Evolutionary conservation across 1,140 invertebrate species (phyloP).

Genomic region (Andricus grossulariae): DNA sequence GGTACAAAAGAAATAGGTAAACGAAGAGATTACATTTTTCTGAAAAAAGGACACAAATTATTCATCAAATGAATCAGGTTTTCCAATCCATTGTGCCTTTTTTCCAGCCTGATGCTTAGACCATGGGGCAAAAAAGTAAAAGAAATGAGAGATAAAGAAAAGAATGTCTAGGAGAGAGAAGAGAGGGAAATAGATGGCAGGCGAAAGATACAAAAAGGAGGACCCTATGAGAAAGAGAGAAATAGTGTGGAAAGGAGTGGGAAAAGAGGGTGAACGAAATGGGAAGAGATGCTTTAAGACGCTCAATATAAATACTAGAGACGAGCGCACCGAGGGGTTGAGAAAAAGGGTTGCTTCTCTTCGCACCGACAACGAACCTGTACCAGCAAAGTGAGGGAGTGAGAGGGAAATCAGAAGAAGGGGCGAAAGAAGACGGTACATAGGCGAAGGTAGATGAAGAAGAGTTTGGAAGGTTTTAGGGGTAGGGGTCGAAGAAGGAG

Average conservation of each 20-base stretch:
- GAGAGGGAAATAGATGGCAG: constrained; percentile 31
- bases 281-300: constrained; percentile 74
- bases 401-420: constrained; percentile 32
- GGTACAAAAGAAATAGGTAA: too few relatives aligned
- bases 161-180: not conserved
- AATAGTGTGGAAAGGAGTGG: constrained; percentile 33
- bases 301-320: constrained; percentile 77
- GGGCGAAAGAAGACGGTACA: constrained; percentile 35
- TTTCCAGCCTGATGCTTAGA: too few relatives aligned
- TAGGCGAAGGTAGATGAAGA: constrained; percentile 34
- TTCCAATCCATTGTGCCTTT: too few relatives aligned
- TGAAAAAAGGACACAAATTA: too few relatives aligned
- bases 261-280: constrained; percentile 50
- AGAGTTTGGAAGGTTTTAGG: constrained; percentile 42
- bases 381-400: constrained; percentile 31
- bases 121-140: too few relatives aligned
- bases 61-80: too few relatives aligned
- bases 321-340: constrained; percentile 60
- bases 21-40: too few relatives aligned
- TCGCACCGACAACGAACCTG: constrained; percentile 65
- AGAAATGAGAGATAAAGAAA: not conserved
- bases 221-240: constrained; percentile 15
- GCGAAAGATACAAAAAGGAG: constrained; percentile 37
- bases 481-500: constrained; percentile 17
- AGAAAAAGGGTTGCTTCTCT: constrained; percentile 76